phyloP scores from a whole-genome alignment of 2,797 vertebrate genomes.

The Psittacula derbiana region DNA sequence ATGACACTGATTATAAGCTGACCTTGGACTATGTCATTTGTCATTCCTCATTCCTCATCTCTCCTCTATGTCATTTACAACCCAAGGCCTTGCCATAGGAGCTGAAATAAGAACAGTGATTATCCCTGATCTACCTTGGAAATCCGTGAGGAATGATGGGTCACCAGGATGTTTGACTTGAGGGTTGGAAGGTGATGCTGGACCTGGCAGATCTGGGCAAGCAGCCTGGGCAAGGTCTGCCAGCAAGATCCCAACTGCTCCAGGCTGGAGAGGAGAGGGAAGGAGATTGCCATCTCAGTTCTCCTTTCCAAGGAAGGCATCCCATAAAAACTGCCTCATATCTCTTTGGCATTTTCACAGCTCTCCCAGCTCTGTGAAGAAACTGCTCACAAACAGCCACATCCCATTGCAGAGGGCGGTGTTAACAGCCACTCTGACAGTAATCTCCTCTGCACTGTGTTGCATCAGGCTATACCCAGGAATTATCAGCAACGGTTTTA shows the following conservation, averaged over 20 bases:
- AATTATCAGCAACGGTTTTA: background rate
- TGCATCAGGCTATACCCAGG: background rate
- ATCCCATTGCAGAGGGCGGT: background rate
- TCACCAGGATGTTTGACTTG: accelerated
- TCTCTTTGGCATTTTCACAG: background rate
- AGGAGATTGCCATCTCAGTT: accelerated
- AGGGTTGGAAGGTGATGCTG: background rate
- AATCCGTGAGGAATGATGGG: background rate
- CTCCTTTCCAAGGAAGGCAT: background rate
- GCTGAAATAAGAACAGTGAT: background rate
- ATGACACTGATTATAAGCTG: background rate
- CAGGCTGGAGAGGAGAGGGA: background rate
- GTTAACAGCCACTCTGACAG: background rate
- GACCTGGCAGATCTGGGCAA: background rate
- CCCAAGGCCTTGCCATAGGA: background rate
- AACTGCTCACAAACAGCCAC: background rate
- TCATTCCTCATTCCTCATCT: background rate
- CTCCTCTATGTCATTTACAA: background rate
- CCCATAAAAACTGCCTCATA: background rate
- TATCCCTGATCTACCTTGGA: background rate
- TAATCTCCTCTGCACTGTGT: background rate
- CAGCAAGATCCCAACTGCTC: background rate
- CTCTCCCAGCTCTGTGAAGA: background rate
- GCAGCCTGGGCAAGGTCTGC: background rate
- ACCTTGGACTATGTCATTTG: background rate